phyloP scores from a whole-genome alignment of 1,140 invertebrate genomes.

The Papilio glaucus region DNA sequence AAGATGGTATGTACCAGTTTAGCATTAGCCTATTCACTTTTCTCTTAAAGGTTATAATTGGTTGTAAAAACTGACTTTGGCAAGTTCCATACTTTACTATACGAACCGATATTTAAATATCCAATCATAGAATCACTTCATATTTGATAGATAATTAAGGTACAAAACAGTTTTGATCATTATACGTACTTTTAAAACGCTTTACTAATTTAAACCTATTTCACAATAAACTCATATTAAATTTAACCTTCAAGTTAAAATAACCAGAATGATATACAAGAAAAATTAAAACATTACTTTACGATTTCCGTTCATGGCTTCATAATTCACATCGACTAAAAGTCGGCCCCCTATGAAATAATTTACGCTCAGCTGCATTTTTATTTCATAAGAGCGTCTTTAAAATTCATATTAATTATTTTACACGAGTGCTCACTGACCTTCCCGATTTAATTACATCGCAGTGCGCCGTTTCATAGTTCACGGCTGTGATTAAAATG shows the following conservation, averaged over 20 bases:
- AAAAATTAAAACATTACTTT: slow-evolving; percentile 52
- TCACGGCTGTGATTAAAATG: slow-evolving; percentile 81
- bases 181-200: background rate
- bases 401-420: slow-evolving; percentile 80
- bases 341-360: slow-evolving; percentile 77
- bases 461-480: slow-evolving; percentile 73
- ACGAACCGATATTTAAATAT: no score
- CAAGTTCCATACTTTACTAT: no score
- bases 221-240: slow-evolving; percentile 1
- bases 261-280: slow-evolving; percentile 19
- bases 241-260: slow-evolving; percentile 21
- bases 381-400: slow-evolving; percentile 76
- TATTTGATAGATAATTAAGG: no score
- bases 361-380: slow-evolving; percentile 75
- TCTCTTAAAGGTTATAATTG: no score
- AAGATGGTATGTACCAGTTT: no score
- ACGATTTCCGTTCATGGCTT: slow-evolving; percentile 62
- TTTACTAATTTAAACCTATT: background rate
- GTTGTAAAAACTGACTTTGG: no score
- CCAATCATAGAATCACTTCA: no score
- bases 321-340: slow-evolving; percentile 62
- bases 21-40: no score
- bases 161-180: no score
- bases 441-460: slow-evolving; percentile 77
- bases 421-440: slow-evolving; percentile 77